Evolutionary conservation across 2,113 vertebrate genomes (phyloP), one percentile per base, ranked within the genome.

Genomic region (Xenopus laevis): DNA sequence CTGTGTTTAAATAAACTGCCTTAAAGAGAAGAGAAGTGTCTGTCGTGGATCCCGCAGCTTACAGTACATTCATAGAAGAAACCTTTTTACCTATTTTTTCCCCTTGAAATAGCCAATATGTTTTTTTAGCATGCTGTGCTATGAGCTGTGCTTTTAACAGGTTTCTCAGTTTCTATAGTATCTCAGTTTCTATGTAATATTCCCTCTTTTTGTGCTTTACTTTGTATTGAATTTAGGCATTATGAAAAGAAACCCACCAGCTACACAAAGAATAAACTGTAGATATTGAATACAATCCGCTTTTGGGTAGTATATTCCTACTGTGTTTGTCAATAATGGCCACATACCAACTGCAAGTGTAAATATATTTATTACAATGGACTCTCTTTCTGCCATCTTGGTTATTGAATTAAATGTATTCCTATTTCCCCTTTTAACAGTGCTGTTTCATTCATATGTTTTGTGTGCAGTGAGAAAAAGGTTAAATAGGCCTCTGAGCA

Each of bases 111-210:
- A 15, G 12, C 40, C 40, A 67, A 68, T 65, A 67, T 74, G 55
- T 47, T 68, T 52, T 61, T 58, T 65, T 27, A 2, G 12, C 65
- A 62, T 40, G 72, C 57, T 68, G 64, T 47, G 64, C 64, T 67
- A 58, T 47, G 57, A 65, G 65, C 63, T 47, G 53, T 47, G 72
- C 53, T 66, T 74, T 66, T 74, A 30, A 15, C 40, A 47, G 58
- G 30, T 47, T 33, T 11, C 64, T 68, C 45, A 53, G 10, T 76
- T 68, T 76, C 47, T 55, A 55, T 68, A 27, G 30, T 47, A 20
- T 11, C 64, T 68, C 45, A 53, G 10, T 76, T 68, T 76, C 47
- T 55, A 55, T 68, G 13, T 76, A 63, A 69, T 68, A 69, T 61
- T 40, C 33, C 67, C 45, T 20, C 46, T 52, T 67, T 33, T 52